Evolutionary conservation across 1,140 invertebrate genomes (phyloP).

Genomic region (Drosophila equinoxialis): DNA sequence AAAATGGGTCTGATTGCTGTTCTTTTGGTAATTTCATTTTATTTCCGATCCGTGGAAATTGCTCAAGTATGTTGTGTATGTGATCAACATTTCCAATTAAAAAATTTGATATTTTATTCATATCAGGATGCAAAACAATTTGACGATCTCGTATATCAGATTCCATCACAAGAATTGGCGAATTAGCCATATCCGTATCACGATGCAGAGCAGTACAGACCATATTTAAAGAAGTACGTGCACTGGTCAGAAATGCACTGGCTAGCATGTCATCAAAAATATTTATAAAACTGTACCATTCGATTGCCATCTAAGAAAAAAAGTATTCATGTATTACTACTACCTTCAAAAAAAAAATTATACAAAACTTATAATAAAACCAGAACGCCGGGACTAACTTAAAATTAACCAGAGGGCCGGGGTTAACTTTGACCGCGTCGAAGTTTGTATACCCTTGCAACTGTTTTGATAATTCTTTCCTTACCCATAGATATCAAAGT

Average conservation of each 20-base stretch:
- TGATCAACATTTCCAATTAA: conserved; percentile 83
- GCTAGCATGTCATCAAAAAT: conserved; percentile 91
- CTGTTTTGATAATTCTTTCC: no score
- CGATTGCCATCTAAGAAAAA: conserved; percentile 86
- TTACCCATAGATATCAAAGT: no score
- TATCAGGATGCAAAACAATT: conserved; percentile 87
- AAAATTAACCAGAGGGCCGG: no score
- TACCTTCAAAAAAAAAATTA: no score
- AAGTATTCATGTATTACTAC: no score
- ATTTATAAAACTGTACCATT: conserved; percentile 90
- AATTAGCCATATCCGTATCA: conserved; percentile 89
- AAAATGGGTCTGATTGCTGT: conserved; percentile 68
- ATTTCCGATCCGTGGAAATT: conserved; percentile 61
- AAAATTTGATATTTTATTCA: conserved; percentile 85
- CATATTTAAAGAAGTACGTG: conserved; percentile 89
- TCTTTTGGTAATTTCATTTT: conserved; percentile 85
- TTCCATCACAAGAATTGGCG: conserved; percentile 86
- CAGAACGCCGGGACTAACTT: no score
- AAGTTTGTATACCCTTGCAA: no score
- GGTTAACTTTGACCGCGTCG: no score
- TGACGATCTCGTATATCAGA: conserved; percentile 66
- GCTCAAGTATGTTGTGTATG: conserved; percentile 75
- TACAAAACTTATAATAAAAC: no score
- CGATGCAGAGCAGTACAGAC: conserved; percentile 89
- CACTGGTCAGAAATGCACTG: conserved; percentile 89